Evolutionary conservation across 2,797 vertebrate genomes (phyloP), one percentile per base, ranked within the genome.

Genomic region (Molossus molossus): DNA sequence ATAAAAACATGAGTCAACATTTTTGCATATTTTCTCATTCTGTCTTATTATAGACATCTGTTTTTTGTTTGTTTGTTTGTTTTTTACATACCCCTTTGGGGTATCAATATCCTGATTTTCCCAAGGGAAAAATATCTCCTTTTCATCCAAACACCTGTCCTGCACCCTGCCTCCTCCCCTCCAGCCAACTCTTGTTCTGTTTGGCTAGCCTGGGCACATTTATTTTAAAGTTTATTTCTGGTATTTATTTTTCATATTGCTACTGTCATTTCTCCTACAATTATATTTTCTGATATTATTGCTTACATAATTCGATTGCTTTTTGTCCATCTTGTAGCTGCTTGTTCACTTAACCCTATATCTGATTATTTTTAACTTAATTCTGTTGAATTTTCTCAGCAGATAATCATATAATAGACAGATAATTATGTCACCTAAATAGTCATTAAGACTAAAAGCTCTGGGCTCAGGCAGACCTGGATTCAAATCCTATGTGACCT

Each of bases 341-440:
- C 64, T 77, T 79, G 18, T 79, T 87, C 45, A 84, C 65, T 94
- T 69, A 95, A 65, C 15, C 80, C 90, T 62, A 50, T 29, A 72
- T 69, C 15, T 62, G 73, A 57, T 57, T 88, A 92, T 83, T 95
- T 94, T 91, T 62, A 85, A 87, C 40, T 94, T 85, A 92, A 93
- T 84, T 92, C 65, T 93, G 80, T 84, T 93, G 27, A 53, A 77
- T 87, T 62, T 84, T 89, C 81, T 84, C 80, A 94, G 70, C 62
- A 91, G 67, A 83, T 92, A 87, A 91, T 92, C 55, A 50, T 72
- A 81, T 58, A 53, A 48, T 20, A 90, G n/a, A 62, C 37, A 76
- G 65, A 96, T 8, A 76, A 91, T 82, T 23, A 27, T n/a, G 88
- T 57, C 57, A 77, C 40, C 40, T 25, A 77, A n/a, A 25, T 40